A percentile compares a stretch with the other conserved stretches of the same genome.
Evolutionary conservation across 2,888 invertebrate genomes (phyloP).

Genomic region (Sinelater perroti): DNA sequence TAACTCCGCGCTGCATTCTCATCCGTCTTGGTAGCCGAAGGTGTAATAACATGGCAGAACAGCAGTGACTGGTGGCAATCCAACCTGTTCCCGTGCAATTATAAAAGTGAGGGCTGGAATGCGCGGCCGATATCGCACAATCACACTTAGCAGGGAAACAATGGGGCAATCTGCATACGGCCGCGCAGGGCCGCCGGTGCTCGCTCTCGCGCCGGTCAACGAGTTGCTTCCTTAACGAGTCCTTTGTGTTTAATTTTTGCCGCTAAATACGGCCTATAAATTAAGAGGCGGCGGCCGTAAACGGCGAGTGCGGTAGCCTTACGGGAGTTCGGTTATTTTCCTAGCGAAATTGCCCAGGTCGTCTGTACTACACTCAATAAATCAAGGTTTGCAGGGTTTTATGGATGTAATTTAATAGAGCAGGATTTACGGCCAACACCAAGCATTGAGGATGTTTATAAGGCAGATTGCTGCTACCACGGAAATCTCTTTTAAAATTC

Average conservation of each 20-base stretch:
- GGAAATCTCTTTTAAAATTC: no score
- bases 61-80: constrained; percentile 26
- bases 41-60: constrained; percentile 27
- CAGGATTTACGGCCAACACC: background rate
- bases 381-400: constrained; percentile 6
- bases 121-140: constrained; percentile 28
- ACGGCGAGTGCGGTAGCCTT: constrained; percentile 16
- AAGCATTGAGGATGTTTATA: background rate
- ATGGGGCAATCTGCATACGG: constrained; percentile 30
- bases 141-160: constrained; percentile 33
- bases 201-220: constrained; percentile 11
- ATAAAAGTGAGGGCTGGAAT: constrained; percentile 26
- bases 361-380: constrained; percentile 12
- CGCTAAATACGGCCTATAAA: constrained; percentile 10
- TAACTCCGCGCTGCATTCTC: constrained; percentile 10
- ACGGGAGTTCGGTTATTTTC: constrained; percentile 5
- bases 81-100: constrained; percentile 26
- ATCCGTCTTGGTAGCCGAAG: constrained; percentile 29
- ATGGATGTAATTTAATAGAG: constrained; percentile 21
- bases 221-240: constrained; percentile 16
- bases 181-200: constrained; percentile 21
- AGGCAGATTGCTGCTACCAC: no score
- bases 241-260: constrained; percentile 10
- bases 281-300: constrained; percentile 3
- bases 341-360: constrained; percentile 7